phyloP scores from a whole-genome alignment of 2,797 vertebrate genomes.

The Hoplostethus atlanticus region DNA sequence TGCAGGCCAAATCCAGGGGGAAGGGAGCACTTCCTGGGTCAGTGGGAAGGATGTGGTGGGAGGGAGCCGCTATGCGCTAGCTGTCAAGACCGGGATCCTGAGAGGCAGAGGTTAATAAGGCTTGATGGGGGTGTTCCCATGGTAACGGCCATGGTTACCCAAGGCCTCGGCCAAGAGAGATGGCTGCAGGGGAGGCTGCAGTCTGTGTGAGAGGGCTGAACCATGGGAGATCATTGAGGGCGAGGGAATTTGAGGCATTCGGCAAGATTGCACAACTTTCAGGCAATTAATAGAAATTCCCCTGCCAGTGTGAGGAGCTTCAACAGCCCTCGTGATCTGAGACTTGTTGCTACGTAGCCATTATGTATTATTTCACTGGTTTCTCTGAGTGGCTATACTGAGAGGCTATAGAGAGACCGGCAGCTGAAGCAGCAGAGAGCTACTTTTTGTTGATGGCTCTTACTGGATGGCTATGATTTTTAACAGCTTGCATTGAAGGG shows the following conservation, averaged over 20 bases:
- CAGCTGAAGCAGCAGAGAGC: slow-evolving; percentile 30
- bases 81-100: slow-evolving; percentile 67
- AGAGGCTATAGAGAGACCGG: slow-evolving; percentile 24
- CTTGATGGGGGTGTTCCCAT: slow-evolving; percentile 65
- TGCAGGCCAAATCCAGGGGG: slow-evolving; percentile 37
- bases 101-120: slow-evolving; percentile 67
- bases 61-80: slow-evolving; percentile 47
- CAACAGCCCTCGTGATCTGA: slow-evolving; percentile 41
- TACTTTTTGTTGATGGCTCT: slow-evolving; percentile 9
- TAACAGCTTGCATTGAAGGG: slow-evolving; percentile 15
- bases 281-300: slow-evolving; percentile 48
- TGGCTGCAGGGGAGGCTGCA: slow-evolving; percentile 24
- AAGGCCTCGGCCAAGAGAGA: slow-evolving; percentile 46
- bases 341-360: slow-evolving; percentile 44
- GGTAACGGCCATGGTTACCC: slow-evolving; percentile 64
- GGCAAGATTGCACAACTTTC: slow-evolving; percentile 53
- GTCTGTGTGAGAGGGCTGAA: slow-evolving; percentile 25
- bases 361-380: slow-evolving; percentile 52
- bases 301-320: slow-evolving; percentile 22
- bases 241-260: slow-evolving; percentile 31
- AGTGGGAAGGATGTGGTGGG: slow-evolving; percentile 56
- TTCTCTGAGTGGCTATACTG: too few species aligned
- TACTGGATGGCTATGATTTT: slow-evolving; percentile 31
- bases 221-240: slow-evolving; percentile 16
- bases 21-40: slow-evolving; percentile 53